Evolutionary conservation across 2,888 invertebrate genomes (phyloP), one percentile per base, ranked within the genome.

Genomic region (Dioctria linearis): DNA sequence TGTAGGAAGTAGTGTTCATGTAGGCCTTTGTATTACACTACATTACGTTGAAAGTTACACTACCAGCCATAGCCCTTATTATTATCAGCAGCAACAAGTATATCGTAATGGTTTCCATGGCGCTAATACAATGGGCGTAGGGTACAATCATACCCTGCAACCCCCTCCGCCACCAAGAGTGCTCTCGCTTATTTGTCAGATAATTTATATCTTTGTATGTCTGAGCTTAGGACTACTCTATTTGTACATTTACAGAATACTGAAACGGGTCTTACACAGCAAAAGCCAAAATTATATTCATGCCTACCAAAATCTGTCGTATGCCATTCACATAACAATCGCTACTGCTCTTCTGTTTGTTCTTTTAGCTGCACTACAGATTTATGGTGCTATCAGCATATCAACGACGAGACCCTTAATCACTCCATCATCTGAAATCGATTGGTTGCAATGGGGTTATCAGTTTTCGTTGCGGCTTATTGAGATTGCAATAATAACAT

Each of bases 371-470:
- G 93, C 93, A 11, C 91, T 97, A 42, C 96, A 97, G 86, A 92
- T 97, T 40, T 97, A 96, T 87, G 96, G 95, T 2, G 91, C 95
- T 69, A 92, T 94, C 85, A 92, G 92, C 69, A 92, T 94, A 63
- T 90, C 91, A 85, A 88, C 86, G 83, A 84, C 85, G 3, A 86
- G 88, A 3, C 85, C 86, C 0, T 65, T 86, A n/a, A 85, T 86
- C 13, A 76, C 89, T 86, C 83, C 89, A 88, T 79, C 90, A 90
- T 83, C 86, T 0, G 93, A 94, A 85, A 93, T 93, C 85, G 93
- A 94, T 82, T 98, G 98, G 98, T 91, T 96, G 3, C 94, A 97
- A 90, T 97, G 96, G 96, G 94, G 95, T 37, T 97, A 95, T 90
- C 96, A 97, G 86, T 94, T 96, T 86, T 94, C 95, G 0, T 92